Evolutionary conservation across 2,888 invertebrate species (phyloP), one percentile per base, ranked within the genome.

Genomic region (Beris morrisii): DNA sequence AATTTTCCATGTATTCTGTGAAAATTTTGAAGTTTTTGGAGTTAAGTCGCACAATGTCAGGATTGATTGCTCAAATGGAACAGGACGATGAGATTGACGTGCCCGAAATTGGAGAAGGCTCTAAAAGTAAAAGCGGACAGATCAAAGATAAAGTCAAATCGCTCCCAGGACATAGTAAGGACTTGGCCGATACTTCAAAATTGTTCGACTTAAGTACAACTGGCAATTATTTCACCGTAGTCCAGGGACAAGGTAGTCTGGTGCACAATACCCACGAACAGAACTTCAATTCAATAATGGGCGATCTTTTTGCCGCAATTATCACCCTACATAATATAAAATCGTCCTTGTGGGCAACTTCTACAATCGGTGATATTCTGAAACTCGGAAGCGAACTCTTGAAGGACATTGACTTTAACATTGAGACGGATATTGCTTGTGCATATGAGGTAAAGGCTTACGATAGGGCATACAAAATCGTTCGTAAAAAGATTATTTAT

Each of bases 251-350:
- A 48, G 79, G 78, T 0, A 81, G 82, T 32, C 71, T 82, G 5
- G 66, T 77, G 5, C 80, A 77, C 0, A 73, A 73, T 3, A 78
- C 76, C 1, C 80, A 76, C 66, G 79, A 80, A 67, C 73, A 73
- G 11, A 77, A 80, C 52, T 72, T 75, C 4, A 75, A 74, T 30
- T 72, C 75, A 45, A 78, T 81, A 55, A 74, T 77, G 52, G 70
- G 80, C 53, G 77, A 77, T 1, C 77, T 79, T 67, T 78, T 82
- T 4, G 78, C 80, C 0, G 79, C 80, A 0, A 59, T 81, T 4
- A 73, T 77, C 1, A 80, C 80, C 77, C 70, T 81, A 3, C 72
- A 79, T n/a, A 66, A 76, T 3, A 68, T 73, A 57, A 79, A 77
- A 68, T 74, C 81, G 4, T 76, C 74, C 68, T 67, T 74, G 6